Percentiles rank a stretch among this genome's conserved stretches.
These are phyloP conservation scores for Sapayoa aenigma DNA, from an alignment of 2,113 vertebrate genomes.

Conservation along the genomic window DNA sequence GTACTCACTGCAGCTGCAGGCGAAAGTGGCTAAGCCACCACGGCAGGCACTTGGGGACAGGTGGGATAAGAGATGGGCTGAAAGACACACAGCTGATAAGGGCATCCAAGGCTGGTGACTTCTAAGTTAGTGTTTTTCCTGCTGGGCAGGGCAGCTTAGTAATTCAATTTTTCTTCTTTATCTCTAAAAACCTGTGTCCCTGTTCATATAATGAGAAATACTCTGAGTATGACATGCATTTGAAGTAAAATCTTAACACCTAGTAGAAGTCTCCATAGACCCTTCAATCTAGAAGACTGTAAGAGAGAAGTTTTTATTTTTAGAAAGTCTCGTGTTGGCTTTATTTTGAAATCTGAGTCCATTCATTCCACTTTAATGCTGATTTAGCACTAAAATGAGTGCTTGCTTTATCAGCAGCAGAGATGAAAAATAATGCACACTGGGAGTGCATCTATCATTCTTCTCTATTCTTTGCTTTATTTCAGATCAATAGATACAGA, in stretches of 20 bases:
- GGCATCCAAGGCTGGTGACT: not conserved
- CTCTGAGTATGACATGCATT: not conserved
- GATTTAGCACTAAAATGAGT: constrained; percentile 40
- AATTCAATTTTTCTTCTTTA: not conserved
- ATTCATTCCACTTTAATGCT: constrained; percentile 15
- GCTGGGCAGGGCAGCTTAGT: not conserved
- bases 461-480: not conserved
- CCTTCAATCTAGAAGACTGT: not conserved
- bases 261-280: not conserved
- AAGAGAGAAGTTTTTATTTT: not conserved
- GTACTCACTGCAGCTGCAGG: not conserved
- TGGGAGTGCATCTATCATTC: not conserved
- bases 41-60: not conserved
- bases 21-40: not conserved
- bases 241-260: constrained; percentile 14
- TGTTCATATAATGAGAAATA: not conserved
- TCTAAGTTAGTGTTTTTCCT: not conserved
- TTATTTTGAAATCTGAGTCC: constrained; percentile 35
- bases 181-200: not conserved
- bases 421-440: constrained; percentile 22
- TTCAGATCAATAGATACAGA: not conserved
- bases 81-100: not conserved
- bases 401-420: constrained; percentile 12
- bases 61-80: not conserved
- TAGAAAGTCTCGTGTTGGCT: not conserved